These are phyloP conservation scores for Globicephala melas DNA, from an alignment of 2,113 vertebrate species.

Conservation along the genomic window DNA sequence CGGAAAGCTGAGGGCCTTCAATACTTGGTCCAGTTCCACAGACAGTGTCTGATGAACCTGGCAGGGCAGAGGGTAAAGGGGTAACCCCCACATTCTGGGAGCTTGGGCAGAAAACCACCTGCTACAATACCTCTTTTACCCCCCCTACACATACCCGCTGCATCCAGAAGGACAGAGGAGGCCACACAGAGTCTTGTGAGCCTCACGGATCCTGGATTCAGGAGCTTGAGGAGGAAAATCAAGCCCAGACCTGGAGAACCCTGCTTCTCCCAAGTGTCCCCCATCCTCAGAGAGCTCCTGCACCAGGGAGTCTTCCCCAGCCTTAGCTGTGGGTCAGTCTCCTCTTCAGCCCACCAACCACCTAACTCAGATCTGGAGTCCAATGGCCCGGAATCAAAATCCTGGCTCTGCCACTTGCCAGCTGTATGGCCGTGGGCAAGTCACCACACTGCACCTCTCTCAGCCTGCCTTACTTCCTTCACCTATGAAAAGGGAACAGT, in stretches of 20 bases:
- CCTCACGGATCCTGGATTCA: neutral
- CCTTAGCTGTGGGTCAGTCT: neutral
- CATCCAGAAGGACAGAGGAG: neutral
- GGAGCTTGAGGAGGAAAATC: neutral
- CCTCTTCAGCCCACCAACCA: neutral
- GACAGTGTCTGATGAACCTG: slow-evolving; percentile 89
- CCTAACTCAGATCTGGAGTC: neutral
- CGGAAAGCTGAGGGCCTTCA: slow-evolving; percentile 86
- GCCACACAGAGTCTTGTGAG: neutral
- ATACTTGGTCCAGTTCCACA: slow-evolving; percentile 85
- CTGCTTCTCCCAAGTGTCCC: neutral
- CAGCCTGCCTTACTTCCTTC: neutral
- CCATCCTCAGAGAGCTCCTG: neutral
- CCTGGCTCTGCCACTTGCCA: neutral
- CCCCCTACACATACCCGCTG: too few relatives aligned
- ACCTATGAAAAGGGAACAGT: neutral
- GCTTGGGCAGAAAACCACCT: neutral
- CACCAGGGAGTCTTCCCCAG: neutral
- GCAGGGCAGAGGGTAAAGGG: neutral
- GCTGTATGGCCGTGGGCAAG: neutral
- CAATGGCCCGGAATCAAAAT: neutral
- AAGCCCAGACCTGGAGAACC: neutral
- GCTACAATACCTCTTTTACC: neutral
- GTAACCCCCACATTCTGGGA: neutral
- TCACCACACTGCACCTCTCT: neutral